phyloP scores from a whole-genome alignment of 1,140 invertebrate genomes.

The Microplitis mediator region DNA sequence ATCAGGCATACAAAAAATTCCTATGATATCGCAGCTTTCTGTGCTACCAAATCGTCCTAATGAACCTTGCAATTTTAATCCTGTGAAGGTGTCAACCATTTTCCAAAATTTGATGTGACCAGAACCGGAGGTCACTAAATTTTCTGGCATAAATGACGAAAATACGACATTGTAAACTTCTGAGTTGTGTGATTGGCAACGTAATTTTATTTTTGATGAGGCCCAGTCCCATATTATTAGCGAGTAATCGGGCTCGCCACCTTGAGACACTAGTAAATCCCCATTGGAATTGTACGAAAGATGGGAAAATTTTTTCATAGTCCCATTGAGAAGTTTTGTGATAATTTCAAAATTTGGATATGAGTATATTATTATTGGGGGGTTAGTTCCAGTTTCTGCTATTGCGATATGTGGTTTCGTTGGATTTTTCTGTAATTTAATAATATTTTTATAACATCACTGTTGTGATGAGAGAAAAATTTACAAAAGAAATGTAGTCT shows the following conservation, averaged over 20 bases:
- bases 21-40: slow-evolving; percentile 86
- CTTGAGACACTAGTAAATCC: slow-evolving; percentile 79
- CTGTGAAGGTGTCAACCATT: slow-evolving; percentile 88
- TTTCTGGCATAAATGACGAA: slow-evolving; percentile 76
- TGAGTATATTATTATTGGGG: slow-evolving; percentile 81
- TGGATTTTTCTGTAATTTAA: slow-evolving; percentile 71
- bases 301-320: slow-evolving; percentile 72
- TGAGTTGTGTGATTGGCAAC: slow-evolving; percentile 80
- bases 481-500: background rate
- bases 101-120: slow-evolving; percentile 93
- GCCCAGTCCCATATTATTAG: slow-evolving; percentile 90
- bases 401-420: slow-evolving; percentile 75
- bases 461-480: no score
- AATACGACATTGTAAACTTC: slow-evolving; percentile 80
- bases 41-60: slow-evolving; percentile 88
- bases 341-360: slow-evolving; percentile 80
- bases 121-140: slow-evolving; percentile 77
- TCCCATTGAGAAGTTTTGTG: slow-evolving; percentile 76
- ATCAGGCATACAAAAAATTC: slow-evolving; percentile 82
- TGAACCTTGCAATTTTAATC: slow-evolving; percentile 84
- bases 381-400: slow-evolving; percentile 71
- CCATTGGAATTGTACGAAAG: slow-evolving; percentile 82
- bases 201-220: slow-evolving; percentile 72
- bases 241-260: slow-evolving; percentile 82
- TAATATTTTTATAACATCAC: no score